These are phyloP conservation scores for Philhelius pedissequus DNA, from an alignment of 2,888 invertebrate species.

Conservation along the genomic window DNA sequence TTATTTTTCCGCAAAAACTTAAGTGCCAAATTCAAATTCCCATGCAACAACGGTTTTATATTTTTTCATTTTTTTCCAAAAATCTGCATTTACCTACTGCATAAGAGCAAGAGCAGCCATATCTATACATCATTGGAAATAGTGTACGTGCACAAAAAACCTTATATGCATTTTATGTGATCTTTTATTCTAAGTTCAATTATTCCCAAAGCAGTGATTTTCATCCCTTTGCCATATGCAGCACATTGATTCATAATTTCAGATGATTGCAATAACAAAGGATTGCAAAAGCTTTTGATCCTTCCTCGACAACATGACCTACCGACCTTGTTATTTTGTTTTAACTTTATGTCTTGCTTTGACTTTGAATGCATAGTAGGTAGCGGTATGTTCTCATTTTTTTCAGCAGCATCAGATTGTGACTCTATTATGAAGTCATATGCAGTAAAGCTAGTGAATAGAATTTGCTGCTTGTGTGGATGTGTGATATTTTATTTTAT, in stretches of 20 bases:
- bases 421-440: slow-evolving; percentile 29
- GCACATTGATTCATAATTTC: slow-evolving; percentile 26
- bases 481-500: slow-evolving; percentile 30
- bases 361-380: slow-evolving; percentile 6
- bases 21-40: neutral
- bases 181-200: neutral
- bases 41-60: neutral
- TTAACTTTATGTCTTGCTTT: slow-evolving; percentile 4
- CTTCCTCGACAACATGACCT: slow-evolving; percentile 34
- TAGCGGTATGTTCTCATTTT: slow-evolving; percentile 12
- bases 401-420: slow-evolving; percentile 38
- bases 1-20: neutral
- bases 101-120: too few species aligned
- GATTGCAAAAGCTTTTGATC: slow-evolving; percentile 10
- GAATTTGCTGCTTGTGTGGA: neutral
- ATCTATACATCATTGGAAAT: neutral
- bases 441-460: slow-evolving; percentile 7
- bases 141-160: neutral
- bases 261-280: slow-evolving; percentile 24
- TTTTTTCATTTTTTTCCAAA: neutral
- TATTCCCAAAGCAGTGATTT: slow-evolving; percentile 14
- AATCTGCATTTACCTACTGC: neutral
- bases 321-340: slow-evolving; percentile 28
- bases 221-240: slow-evolving; percentile 7
- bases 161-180: neutral